Evolutionary conservation across 1,140 invertebrate species (phyloP), one percentile per base, ranked within the genome.

Genomic region (Antheraea pernyi): DNA sequence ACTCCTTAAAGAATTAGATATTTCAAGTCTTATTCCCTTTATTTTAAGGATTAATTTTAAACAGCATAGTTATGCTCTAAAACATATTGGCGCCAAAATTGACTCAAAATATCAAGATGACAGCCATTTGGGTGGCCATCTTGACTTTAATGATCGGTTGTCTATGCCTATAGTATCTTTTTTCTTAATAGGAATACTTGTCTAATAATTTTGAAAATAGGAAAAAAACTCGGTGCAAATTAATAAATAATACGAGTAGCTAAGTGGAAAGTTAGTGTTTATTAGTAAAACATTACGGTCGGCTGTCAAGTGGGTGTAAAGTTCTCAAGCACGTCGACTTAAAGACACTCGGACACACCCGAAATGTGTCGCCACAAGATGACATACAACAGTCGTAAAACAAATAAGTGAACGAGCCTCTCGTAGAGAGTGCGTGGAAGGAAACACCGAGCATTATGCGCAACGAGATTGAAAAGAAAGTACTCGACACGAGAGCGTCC

Each of bases 391-490:
- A 80, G 80, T 81, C 81, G 80, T 80, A 89, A 89, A 88, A 88
- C 86, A 90, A 90, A 89, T 85, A 91, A 76, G 77, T 85, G 82
- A 84, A 87, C 84, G 78, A 77, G 70, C 75, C 82, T 82, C 80
- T 64, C 72, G 68, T 72, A 76, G 67, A 77, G 82, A 84, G 85
- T 88, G 85, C 85, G 83, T 88, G 84, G 80, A 74, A 85, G 83
- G 83, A 75, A 84, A 84, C 85, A 83, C 80, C 77, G 74, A 79
- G 82, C 84, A 89, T 89, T 89, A 88, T 90, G 84, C 86, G 85
- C 84, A 82, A 86, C 83, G 77, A 85, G 83, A 85, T 85, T 88
- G 88, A 90, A 89, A 88, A 88, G 88, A 88, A 88, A 84, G 81
- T 85, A 75, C 86, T 88, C 81, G 80, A 88, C 79, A 79, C 77